phyloP scores from a whole-genome alignment of 2,888 invertebrate genomes.

The Xestia ashworthii region DNA sequence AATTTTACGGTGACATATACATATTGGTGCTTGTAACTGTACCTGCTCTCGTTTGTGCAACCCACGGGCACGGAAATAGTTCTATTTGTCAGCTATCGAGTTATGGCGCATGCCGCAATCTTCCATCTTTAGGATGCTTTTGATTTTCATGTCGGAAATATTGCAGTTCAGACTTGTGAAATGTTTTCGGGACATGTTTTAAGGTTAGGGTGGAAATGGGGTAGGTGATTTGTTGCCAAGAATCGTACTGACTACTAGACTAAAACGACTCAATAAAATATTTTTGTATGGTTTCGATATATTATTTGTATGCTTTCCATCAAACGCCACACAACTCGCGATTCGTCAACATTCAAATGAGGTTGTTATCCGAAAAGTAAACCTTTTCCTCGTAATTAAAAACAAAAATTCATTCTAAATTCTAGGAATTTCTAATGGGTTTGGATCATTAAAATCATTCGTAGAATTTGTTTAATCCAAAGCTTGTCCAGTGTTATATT shows the following conservation, averaged over 20 bases:
- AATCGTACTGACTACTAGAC: background rate
- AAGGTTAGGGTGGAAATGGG: background rate
- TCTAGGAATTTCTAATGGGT: background rate
- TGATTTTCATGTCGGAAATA: slow-evolving; percentile 51
- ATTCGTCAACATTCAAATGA: background rate
- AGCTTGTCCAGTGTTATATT: background rate
- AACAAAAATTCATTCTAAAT: background rate
- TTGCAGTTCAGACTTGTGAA: slow-evolving; percentile 26
- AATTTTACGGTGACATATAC: no score
- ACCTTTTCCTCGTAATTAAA: background rate
- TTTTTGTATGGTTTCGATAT: background rate
- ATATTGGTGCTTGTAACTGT: background rate
- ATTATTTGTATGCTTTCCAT: background rate
- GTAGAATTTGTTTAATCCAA: background rate
- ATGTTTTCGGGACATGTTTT: slow-evolving; percentile 23
- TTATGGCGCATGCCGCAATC: slow-evolving; percentile 41
- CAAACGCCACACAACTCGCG: background rate
- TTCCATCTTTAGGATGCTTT: slow-evolving; percentile 34
- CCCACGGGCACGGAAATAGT: slow-evolving; percentile 44
- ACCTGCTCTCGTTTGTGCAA: slow-evolving; percentile 21
- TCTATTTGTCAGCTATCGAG: slow-evolving; percentile 62
- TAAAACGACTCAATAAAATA: background rate
- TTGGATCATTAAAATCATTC: background rate
- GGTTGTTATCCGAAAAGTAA: background rate
- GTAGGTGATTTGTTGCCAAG: background rate